A percentile compares a stretch with the other conserved stretches of the same genome.
Evolutionary conservation across 1,140 invertebrate genomes (phyloP).

Genomic region (Anthonomus grandis): DNA sequence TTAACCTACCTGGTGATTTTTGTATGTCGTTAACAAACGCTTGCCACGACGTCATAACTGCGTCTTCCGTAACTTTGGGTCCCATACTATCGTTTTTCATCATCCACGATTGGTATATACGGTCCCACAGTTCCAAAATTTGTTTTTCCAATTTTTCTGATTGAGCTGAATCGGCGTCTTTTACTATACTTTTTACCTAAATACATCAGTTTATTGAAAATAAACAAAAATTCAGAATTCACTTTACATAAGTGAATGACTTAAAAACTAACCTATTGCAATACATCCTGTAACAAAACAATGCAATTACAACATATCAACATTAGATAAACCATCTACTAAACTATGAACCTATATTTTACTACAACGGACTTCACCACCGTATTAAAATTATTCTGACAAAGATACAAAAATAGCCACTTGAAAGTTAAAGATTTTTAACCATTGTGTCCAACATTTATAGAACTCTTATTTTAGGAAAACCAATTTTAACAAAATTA

Average conservation of each 20-base stretch:
- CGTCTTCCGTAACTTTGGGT: conserved; percentile 64
- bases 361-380: no score
- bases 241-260: background rate
- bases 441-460: no score
- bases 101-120: conserved; percentile 90
- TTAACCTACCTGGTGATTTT: conserved; percentile 64
- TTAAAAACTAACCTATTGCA: no score
- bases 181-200: conserved; percentile 72
- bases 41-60: conserved; percentile 69
- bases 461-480: no score
- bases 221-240: background rate
- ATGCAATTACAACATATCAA: no score
- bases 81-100: conserved; percentile 61
- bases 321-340: no score
- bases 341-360: no score
- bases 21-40: conserved; percentile 67
- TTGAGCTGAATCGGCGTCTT: conserved; percentile 77
- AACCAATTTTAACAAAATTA: no score
- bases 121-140: conserved; percentile 89
- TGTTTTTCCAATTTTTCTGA: conserved; percentile 85
- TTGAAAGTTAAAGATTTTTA: no score
- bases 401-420: no score
- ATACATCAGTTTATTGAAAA: conserved; percentile 5
- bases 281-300: no score
- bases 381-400: no score